phyloP scores from a whole-genome alignment of 2,797 vertebrate species.

The Acanthopagrus latus region DNA sequence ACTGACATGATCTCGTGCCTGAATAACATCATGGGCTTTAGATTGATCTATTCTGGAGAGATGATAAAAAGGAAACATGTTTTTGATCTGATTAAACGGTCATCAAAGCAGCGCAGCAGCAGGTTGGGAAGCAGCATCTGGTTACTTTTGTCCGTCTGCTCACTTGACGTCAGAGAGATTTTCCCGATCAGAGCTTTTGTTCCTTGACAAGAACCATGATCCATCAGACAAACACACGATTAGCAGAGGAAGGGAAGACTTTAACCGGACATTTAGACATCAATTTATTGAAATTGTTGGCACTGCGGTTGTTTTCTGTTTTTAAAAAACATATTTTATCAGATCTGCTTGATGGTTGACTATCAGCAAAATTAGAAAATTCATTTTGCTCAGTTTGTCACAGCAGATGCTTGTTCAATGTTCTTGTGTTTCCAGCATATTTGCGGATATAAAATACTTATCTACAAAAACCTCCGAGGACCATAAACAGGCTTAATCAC shows the following conservation, averaged over 20 bases:
- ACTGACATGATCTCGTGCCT: background rate
- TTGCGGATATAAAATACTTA: background rate
- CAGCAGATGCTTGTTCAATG: background rate
- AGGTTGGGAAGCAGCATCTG: slow-evolving; percentile 34
- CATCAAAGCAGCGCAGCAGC: slow-evolving; percentile 35
- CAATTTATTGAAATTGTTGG: slow-evolving; percentile 27
- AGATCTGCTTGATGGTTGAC: background rate
- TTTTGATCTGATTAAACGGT: slow-evolving; percentile 43
- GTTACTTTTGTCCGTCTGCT: slow-evolving; percentile 32
- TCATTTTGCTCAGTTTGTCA: background rate
- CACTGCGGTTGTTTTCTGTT: background rate
- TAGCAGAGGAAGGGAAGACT: slow-evolving; percentile 18
- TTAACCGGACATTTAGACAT: slow-evolving; percentile 20
- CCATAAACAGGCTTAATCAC: background rate
- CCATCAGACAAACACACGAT: background rate
- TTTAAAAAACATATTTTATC: slow-evolving; percentile 1
- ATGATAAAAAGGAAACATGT: slow-evolving; percentile 3
- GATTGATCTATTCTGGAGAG: slow-evolving; percentile 25
- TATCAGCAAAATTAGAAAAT: slow-evolving; percentile 5
- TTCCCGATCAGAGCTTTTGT: slow-evolving; percentile 28
- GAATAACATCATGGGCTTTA: slow-evolving; percentile 7
- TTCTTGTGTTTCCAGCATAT: background rate
- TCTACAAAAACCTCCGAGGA: background rate
- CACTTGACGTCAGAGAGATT: slow-evolving; percentile 41
- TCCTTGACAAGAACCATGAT: slow-evolving; percentile 31